These are phyloP conservation scores for Lithophane semibrunnea DNA, from an alignment of 2,888 invertebrate genomes.

Conservation along the genomic window DNA sequence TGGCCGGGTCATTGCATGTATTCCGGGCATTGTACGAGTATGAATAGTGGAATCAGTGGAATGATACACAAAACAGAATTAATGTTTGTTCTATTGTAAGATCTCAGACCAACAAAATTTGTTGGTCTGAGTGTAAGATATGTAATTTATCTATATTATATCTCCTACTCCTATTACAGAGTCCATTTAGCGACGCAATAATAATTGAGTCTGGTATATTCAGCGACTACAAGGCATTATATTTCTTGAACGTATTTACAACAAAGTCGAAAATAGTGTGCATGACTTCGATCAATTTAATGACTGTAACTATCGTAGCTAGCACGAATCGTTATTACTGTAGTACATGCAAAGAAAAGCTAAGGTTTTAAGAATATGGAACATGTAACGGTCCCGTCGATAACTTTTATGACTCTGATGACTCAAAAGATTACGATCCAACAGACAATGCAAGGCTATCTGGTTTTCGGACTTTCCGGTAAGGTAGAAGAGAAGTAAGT, in stretches of 20 bases:
- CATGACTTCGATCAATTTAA: conserved; percentile 1
- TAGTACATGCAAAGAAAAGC: conserved; percentile 21
- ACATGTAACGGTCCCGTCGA: not conserved
- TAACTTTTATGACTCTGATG: not conserved
- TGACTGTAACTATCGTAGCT: conserved; percentile 15
- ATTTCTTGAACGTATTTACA: not conserved
- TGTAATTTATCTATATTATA: conserved; percentile 9
- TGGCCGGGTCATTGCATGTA: no score
- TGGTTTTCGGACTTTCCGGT: no score
- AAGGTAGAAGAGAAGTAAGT: no score
- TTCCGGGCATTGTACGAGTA: no score
- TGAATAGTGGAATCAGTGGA: no score
- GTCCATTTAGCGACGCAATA: conserved; percentile 34
- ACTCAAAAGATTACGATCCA: not conserved
- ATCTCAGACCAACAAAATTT: no score
- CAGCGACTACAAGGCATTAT: not conserved
- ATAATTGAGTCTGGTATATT: conserved; percentile 13
- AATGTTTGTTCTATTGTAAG: conserved; percentile 8
- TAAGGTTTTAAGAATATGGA: conserved; percentile 14
- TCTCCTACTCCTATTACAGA: conserved; percentile 10
- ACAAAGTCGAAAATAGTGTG: conserved; percentile 10
- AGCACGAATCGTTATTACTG: conserved; percentile 27
- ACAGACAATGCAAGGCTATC: not conserved
- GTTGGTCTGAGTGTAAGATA: no score
- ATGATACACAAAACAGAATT: not conserved